Conservation (phyloP, 2,797 vertebrate species). For the Pteropus rufus region DNA sequence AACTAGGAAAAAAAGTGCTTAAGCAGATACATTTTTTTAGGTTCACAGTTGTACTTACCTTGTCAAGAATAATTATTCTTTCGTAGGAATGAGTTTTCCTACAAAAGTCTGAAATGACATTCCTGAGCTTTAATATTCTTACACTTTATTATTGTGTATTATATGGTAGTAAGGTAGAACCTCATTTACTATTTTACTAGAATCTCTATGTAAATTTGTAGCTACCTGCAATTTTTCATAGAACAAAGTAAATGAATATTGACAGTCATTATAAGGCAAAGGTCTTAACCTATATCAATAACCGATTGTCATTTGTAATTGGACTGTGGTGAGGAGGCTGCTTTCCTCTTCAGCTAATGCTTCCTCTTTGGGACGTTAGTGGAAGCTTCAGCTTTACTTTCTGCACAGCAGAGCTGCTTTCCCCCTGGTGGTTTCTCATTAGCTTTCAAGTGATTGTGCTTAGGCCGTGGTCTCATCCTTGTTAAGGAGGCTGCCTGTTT, state of each 20-base stretch:
- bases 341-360: background rate
- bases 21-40: background rate
- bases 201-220: background rate
- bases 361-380: background rate
- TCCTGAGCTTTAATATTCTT: background rate
- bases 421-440: background rate
- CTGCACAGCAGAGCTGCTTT: background rate
- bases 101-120: background rate
- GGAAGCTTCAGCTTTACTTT: background rate
- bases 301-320: background rate
- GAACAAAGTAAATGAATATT: background rate
- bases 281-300: background rate
- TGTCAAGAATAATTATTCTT: background rate
- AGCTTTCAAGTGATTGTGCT: conserved; percentile 55
- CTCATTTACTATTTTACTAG: background rate
- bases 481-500: conserved; percentile 45
- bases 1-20: background rate
- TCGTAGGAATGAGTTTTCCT: background rate
- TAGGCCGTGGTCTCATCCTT: conserved; percentile 14
- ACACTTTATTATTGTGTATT: background rate
- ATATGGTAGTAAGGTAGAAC: background rate
- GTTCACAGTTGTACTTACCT: background rate
- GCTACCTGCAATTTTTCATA: background rate
- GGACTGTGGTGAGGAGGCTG: background rate
- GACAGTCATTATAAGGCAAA: background rate